These are phyloP conservation scores for Virgularia gustaviana DNA, from an alignment of 92 coral and sea anemone species.

Conservation along the genomic window DNA sequence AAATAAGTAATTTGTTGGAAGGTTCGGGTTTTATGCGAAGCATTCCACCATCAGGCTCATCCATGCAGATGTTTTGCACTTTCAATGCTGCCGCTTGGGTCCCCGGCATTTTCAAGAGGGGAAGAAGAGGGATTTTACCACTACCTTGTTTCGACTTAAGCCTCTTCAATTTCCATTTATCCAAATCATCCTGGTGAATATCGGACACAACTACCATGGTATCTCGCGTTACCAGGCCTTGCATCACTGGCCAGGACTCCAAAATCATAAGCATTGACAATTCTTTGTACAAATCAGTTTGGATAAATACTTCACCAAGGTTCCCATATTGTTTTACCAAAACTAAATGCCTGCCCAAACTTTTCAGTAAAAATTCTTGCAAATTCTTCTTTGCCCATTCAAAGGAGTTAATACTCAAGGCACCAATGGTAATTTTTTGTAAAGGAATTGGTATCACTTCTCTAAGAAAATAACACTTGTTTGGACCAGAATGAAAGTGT, in stretches of 20 bases:
- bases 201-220: conserved; percentile 17
- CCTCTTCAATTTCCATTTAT: conserved; percentile 15
- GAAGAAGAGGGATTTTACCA: conserved; percentile 14
- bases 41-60: conserved; percentile 31
- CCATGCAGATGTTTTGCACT: not conserved
- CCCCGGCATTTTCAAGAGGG: conserved; percentile 25
- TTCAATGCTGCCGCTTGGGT: not conserved
- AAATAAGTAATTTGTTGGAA: not conserved
- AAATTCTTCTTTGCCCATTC: conserved; percentile 25
- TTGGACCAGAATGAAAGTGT: not conserved
- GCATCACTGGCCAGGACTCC: conserved; percentile 30
- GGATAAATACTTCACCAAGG: conserved; percentile 26
- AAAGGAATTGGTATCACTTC: conserved; percentile 19
- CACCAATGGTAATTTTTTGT: conserved; percentile 12
- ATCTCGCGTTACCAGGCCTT: conserved; percentile 15
- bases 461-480: conserved; percentile 14
- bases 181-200: conserved; percentile 17
- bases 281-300: conserved; percentile 18
- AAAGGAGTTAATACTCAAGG: conserved; percentile 21
- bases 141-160: conserved; percentile 37
- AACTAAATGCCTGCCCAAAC: conserved; percentile 7
- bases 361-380: conserved; percentile 6
- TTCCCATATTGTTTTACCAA: conserved; percentile 29
- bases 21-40: not conserved
- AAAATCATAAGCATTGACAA: conserved; percentile 34